Evolutionary conservation across 1,140 invertebrate genomes (phyloP), one percentile per base, ranked within the genome.

Genomic region (Anastrepha ludens): DNA sequence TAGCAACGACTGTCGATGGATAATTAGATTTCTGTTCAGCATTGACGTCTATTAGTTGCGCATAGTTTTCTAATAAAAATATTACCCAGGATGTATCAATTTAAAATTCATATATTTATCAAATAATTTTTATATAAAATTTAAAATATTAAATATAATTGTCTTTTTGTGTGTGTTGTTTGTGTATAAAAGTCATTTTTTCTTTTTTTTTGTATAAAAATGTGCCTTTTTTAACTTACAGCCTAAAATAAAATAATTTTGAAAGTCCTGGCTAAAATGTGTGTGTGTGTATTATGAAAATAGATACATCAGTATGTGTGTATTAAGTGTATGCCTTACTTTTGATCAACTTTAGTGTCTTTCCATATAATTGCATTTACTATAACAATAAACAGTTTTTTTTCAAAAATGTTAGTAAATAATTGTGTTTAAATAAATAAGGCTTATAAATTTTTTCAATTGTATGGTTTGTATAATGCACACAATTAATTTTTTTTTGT

Each of bases 121-220:
- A 58, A 85, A 70, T 67, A 85, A 85, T 85, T 86, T 85, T 67
- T 59, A 85, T 86, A 86, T 86, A 65, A 47, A 86, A 86, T 87
- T 87, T 67, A 70, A 87, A 87, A 87, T 17, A 47, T 39, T 67
- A 70, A 78, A 87, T 59, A 67, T 58, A 59, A 39, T 78, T 78
- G 65, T 41, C 39, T 67, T 65, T 87, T 87, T 88, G 64, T 87
- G 55, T 67, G 47, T 60, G 70, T 87, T 87, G 67, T 78, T 74
- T 87, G 67, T 87, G 74, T 81, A 81, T 81, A 81, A 81, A 81
- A 81, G 74, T 81, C 74, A 81, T 81, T 11, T 47, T 74, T 81
- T 29, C 50, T 47, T 74, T 81, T 74, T 81, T 20, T n/a, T 81
- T 81, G 74, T 81, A 81, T 81, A 81, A 81, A 78, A 81, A 81